phyloP scores from a whole-genome alignment of 1,140 invertebrate species.

The Euwallacea fornicatus region DNA sequence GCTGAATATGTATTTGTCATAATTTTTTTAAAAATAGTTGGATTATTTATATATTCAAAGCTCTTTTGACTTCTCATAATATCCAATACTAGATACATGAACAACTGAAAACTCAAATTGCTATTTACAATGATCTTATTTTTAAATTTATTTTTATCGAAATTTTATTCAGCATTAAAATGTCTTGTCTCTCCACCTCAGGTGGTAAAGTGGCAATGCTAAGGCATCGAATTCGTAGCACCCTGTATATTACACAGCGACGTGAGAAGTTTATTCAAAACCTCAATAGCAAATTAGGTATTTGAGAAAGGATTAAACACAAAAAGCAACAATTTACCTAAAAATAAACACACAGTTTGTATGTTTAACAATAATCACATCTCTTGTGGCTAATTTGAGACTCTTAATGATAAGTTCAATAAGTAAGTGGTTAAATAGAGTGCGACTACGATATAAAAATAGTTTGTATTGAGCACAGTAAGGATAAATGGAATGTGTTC shows the following conservation, averaged over 20 bases:
- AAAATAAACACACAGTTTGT: not conserved
- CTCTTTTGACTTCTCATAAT: too few species aligned
- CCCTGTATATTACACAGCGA: not conserved
- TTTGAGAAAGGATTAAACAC: not conserved
- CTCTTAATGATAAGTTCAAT: constrained; percentile 2
- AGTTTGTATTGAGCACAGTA: constrained; percentile 32
- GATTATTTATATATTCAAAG: too few species aligned
- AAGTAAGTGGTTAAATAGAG: not conserved
- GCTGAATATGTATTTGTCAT: too few species aligned
- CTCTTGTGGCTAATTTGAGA: not conserved
- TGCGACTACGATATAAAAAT: constrained; percentile 35
- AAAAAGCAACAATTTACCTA: not conserved
- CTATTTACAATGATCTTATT: too few species aligned
- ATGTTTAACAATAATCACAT: not conserved
- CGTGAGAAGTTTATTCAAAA: not conserved
- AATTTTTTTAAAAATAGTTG: too few species aligned
- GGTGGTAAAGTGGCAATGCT: too few species aligned
- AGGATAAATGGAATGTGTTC: constrained; percentile 26
- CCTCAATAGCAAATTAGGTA: not conserved
- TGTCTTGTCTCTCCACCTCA: too few species aligned
- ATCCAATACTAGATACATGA: too few species aligned
- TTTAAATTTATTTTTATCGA: too few species aligned
- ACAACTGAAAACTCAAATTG: too few species aligned
- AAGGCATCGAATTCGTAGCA: too few species aligned
- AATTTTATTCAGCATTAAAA: too few species aligned